Percentiles rank a stretch among this genome's conserved stretches.
These are phyloP conservation scores for Gortyna flavago DNA, from an alignment of 2,888 invertebrate species.

Conservation along the genomic window DNA sequence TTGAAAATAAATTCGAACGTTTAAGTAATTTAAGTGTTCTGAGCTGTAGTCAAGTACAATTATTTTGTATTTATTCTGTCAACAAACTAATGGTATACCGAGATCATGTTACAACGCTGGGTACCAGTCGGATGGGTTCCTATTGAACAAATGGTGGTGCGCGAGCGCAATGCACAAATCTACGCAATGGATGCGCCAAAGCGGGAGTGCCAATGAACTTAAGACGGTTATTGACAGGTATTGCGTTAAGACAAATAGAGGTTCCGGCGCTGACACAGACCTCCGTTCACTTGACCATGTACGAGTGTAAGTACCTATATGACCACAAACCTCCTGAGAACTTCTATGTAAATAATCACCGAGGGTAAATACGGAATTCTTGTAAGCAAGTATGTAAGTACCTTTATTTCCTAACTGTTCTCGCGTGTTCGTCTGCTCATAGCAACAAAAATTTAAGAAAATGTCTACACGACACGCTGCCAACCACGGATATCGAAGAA, in stretches of 20 bases:
- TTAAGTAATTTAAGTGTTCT: constrained; percentile 72
- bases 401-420: constrained; percentile 79
- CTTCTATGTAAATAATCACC: constrained; percentile 86
- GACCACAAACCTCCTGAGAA: constrained; percentile 85
- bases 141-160: constrained; percentile 79
- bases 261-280: constrained; percentile 86
- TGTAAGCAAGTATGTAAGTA: constrained; percentile 79
- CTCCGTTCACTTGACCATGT: constrained; percentile 87
- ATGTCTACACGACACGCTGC: constrained; percentile 49
- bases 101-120: constrained; percentile 84
- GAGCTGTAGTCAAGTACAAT: constrained; percentile 81
- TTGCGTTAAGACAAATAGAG: constrained; percentile 90
- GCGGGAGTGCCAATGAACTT: constrained; percentile 89
- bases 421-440: constrained; percentile 64
- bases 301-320: constrained; percentile 75
- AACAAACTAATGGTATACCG: constrained; percentile 87
- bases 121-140: constrained; percentile 84
- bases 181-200: constrained; percentile 88
- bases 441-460: constrained; percentile 62
- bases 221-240: constrained; percentile 89
- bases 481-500: constrained; percentile 57
- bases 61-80: constrained; percentile 86
- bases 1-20: constrained; percentile 63
- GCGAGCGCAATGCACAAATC: constrained; percentile 85
- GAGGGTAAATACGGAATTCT: constrained; percentile 86